Percentiles rank a stretch among this genome's conserved stretches.
phyloP scores from a whole-genome alignment of 2,888 invertebrate genomes.

The Drosophila merina region DNA sequence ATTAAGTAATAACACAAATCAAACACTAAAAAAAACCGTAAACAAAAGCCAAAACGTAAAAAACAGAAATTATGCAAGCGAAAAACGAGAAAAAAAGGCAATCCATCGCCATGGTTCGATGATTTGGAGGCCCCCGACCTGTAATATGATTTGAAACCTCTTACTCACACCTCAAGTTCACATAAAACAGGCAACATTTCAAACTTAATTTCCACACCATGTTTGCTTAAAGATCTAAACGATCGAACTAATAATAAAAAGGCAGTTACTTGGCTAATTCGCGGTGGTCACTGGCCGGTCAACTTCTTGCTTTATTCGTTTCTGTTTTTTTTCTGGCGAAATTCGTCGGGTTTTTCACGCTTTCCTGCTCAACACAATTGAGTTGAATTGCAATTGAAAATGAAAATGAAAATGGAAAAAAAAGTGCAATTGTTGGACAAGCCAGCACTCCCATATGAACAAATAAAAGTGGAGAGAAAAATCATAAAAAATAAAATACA shows the following conservation, averaged over 20 bases:
- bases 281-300: constrained; percentile 36
- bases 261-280: not conserved
- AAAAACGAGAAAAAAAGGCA: constrained; percentile 36
- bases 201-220: constrained; percentile 29
- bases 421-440: constrained; percentile 28
- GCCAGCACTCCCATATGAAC: constrained; percentile 1
- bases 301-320: constrained; percentile 20
- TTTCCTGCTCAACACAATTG: constrained; percentile 55
- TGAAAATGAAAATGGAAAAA: constrained; percentile 3
- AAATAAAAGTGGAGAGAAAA: not conserved
- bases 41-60: constrained; percentile 30
- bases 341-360: constrained; percentile 58
- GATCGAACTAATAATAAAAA: not conserved
- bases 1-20: constrained; percentile 76
- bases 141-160: constrained; percentile 3
- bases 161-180: constrained; percentile 14
- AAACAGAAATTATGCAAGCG: constrained; percentile 64
- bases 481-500: not conserved
- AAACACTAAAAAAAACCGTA: constrained; percentile 40
- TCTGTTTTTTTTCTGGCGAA: constrained; percentile 21
- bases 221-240: not conserved
- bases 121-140: constrained; percentile 25
- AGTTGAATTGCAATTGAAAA: constrained; percentile 41
- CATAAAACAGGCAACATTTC: constrained; percentile 11
- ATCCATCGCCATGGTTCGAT: constrained; percentile 26